Evolutionary conservation across 2,113 vertebrate species (phyloP).

Genomic region (Piaya cayana): DNA sequence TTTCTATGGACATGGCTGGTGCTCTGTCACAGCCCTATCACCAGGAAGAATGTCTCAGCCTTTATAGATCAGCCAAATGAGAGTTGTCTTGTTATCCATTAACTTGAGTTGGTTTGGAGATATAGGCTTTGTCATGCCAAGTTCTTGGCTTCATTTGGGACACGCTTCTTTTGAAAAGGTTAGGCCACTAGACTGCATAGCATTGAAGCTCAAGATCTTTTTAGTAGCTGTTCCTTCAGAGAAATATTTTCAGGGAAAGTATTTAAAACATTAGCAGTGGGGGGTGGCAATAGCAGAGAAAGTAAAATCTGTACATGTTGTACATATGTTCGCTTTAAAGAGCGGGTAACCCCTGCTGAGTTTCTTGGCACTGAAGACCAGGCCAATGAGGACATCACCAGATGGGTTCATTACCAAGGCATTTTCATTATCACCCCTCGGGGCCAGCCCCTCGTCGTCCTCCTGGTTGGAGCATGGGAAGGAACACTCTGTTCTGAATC

Average conservation of each 20-base stretch:
- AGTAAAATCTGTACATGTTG: slow-evolving; percentile 46
- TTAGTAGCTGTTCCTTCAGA: slow-evolving; percentile 21
- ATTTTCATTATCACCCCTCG: slow-evolving; percentile 48
- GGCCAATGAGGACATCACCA: slow-evolving; percentile 59
- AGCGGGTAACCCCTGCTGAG: slow-evolving; percentile 43
- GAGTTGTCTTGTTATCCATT: not conserved
- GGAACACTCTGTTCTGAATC: slow-evolving; percentile 70
- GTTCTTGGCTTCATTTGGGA: not conserved
- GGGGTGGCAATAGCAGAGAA: slow-evolving; percentile 32
- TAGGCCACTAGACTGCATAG: not conserved
- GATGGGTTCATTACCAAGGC: slow-evolving; percentile 63
- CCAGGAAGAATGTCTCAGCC: not conserved
- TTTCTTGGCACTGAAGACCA: slow-evolving; percentile 40
- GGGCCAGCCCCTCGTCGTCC: slow-evolving; percentile 50
- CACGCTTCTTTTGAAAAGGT: not conserved
- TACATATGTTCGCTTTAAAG: slow-evolving; percentile 67
- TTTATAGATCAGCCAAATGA: not conserved
- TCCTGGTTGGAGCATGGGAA: slow-evolving; percentile 63
- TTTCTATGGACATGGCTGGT: not conserved
- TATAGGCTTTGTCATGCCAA: not conserved
- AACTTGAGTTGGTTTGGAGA: not conserved
- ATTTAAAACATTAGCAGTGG: slow-evolving; percentile 54
- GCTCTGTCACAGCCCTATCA: accelerated
- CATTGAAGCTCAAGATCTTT: not conserved
- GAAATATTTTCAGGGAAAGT: slow-evolving; percentile 44